phyloP scores from a whole-genome alignment of 2,888 invertebrate genomes.

The Pseudococcus viburni region DNA sequence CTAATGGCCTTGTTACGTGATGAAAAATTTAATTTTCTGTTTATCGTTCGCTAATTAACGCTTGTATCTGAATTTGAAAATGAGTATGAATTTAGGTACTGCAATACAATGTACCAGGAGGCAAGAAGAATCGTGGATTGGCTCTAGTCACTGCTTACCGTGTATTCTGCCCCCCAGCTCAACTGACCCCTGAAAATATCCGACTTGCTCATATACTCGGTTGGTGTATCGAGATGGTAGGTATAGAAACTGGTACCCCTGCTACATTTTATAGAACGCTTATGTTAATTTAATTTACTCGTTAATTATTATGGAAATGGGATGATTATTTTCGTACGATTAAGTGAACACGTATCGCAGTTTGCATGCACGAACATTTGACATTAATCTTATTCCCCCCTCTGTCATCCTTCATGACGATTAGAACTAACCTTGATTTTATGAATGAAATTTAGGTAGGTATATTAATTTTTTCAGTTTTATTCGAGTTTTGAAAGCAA shows the following conservation, averaged over 20 bases:
- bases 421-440: not conserved
- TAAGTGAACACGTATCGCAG: not conserved
- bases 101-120: constrained; percentile 92
- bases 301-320: constrained; percentile 13
- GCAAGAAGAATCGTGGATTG: constrained; percentile 88
- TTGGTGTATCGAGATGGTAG: constrained; percentile 95
- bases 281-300: not conserved
- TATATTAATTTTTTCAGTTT: constrained; percentile 12
- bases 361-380: not conserved
- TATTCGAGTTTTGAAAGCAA: not conserved
- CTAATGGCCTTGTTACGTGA: not conserved
- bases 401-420: not conserved
- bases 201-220: constrained; percentile 87
- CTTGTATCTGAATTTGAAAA: constrained; percentile 4
- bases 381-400: not conserved
- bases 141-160: constrained; percentile 83
- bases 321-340: not conserved
- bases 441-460: not conserved
- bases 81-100: constrained; percentile 75
- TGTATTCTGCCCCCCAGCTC: constrained; percentile 78
- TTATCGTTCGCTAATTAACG: constrained; percentile 21
- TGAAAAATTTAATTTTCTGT: not conserved
- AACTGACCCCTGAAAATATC: constrained; percentile 83
- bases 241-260: not conserved
- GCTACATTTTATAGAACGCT: not conserved